Percentiles rank a stretch among this genome's conserved stretches.
Conservation (phyloP, 2,888 invertebrate genomes). For the Drosophila fulvimacula region DNA sequence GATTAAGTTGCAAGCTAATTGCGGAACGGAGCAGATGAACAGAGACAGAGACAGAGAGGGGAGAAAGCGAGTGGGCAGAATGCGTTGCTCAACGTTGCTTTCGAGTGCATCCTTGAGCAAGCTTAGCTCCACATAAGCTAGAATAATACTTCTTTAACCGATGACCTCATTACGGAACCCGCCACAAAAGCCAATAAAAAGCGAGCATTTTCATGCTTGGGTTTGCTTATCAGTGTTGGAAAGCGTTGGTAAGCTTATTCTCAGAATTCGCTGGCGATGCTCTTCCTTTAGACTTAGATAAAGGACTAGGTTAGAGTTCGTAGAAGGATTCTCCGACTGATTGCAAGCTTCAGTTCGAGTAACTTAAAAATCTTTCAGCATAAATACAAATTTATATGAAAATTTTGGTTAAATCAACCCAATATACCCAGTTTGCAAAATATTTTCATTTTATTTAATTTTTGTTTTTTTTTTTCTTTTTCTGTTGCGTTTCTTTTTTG, state of each 20-base stretch:
- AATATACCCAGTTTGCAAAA: not conserved
- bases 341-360: not conserved
- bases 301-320: not conserved
- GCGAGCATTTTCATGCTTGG: not conserved
- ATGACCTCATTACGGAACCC: not conserved
- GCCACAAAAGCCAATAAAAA: not conserved
- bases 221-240: not conserved
- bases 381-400: too few relatives aligned
- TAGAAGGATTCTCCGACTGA: too few relatives aligned
- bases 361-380: not conserved
- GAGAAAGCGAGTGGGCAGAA: not conserved
- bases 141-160: constrained; percentile 4
- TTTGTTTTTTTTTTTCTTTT: too few relatives aligned
- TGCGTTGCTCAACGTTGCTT: not conserved
- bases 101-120: not conserved
- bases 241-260: not conserved
- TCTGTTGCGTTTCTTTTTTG: not conserved
- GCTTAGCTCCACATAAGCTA: not conserved
- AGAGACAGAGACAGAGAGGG: not conserved
- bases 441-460: not conserved
- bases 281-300: not conserved
- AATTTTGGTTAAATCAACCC: not conserved
- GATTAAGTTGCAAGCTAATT: not conserved
- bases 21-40: not conserved
- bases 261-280: too few relatives aligned